Evolutionary conservation across 2,888 invertebrate species (phyloP), one percentile per base, ranked within the genome.

Genomic region (Hecatera dysodea): DNA sequence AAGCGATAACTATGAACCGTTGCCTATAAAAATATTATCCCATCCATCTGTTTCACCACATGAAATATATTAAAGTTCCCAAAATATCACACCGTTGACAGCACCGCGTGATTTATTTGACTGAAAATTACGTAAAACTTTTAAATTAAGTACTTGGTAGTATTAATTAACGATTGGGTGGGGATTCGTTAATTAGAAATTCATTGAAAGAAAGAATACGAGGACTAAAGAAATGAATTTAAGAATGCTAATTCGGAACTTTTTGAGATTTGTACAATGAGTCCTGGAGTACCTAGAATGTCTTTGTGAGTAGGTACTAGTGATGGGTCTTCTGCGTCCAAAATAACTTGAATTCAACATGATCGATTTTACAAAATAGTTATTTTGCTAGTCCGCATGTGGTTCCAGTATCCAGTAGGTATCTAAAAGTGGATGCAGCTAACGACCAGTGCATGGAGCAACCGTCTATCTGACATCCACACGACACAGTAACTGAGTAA

Each of bases 11-110:
- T 75, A 78, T 73, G 71, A 73, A 78, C n/a, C 72, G 72, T 60
- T 78, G 83, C 73, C 78, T 83, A 83, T 78, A 78, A 83, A 83
- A 83, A 82, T 82, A 83, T 82, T 80, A 83, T 69, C 69, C 69
- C 55, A 44, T 73, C 57, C 61, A 73, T 78, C 63, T 67, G 63
- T 24, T 60, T 24, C 50, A 60, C 52, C 75, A 69, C 64, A 39
- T 78, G 67, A 50, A 52, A 64, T 55, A 68, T 59, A 72, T 60
- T 62, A 57, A 52, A 60, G 44, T 57, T 68, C 64, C 64, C 48
- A 50, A 82, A 78, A 73, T 72, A 80, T 50, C 57, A n/a, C 22
- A 56, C 59, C 50, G 67, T 52, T 74, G 74, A 74, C 68, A 74
- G 67, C 65, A 50, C 8, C 59, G 29, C 67, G 29, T 53, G 56